A percentile compares a stretch with the other conserved stretches of the same genome.
phyloP scores from a whole-genome alignment of 2,888 invertebrate species.

The Xanthostigma xanthostigma region DNA sequence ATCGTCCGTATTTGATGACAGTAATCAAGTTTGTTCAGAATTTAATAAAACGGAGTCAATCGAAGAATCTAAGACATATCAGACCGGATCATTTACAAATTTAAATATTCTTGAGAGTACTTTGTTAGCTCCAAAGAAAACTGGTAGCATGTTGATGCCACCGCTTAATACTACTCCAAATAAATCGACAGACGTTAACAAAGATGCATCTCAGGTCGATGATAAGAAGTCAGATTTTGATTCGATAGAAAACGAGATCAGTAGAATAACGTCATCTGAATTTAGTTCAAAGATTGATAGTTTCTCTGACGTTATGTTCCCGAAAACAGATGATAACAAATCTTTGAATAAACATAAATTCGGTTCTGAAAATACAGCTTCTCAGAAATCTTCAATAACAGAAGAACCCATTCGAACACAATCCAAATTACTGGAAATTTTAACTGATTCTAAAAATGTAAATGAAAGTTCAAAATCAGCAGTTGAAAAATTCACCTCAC shows the following conservation, averaged over 20 bases:
- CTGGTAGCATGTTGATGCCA: no score
- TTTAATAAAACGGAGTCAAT: no score
- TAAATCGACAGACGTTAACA: background rate
- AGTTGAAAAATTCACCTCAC: background rate
- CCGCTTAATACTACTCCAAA: background rate
- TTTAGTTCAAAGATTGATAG: constrained; percentile 7
- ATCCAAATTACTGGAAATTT: constrained; percentile 39
- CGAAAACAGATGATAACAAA: background rate
- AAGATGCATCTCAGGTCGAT: background rate
- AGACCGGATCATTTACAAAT: no score
- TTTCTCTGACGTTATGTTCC: constrained; percentile 4
- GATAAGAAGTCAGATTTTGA: constrained; percentile 6
- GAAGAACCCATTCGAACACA: constrained; percentile 1
- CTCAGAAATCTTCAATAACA: background rate
- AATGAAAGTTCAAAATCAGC: background rate
- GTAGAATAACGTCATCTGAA: constrained; percentile 9
- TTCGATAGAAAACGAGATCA: constrained; percentile 9
- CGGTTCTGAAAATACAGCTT: background rate
- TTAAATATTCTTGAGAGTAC: no score
- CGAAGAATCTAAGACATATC: no score
- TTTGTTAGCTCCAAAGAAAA: no score
- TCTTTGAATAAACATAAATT: background rate
- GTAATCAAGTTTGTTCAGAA: no score
- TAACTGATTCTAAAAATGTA: constrained; percentile 31
- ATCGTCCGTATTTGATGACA: no score